A percentile compares a stretch with the other conserved stretches of the same genome.
phyloP scores from a whole-genome alignment of 2,113 vertebrate species.

The Petromus typicus region DNA sequence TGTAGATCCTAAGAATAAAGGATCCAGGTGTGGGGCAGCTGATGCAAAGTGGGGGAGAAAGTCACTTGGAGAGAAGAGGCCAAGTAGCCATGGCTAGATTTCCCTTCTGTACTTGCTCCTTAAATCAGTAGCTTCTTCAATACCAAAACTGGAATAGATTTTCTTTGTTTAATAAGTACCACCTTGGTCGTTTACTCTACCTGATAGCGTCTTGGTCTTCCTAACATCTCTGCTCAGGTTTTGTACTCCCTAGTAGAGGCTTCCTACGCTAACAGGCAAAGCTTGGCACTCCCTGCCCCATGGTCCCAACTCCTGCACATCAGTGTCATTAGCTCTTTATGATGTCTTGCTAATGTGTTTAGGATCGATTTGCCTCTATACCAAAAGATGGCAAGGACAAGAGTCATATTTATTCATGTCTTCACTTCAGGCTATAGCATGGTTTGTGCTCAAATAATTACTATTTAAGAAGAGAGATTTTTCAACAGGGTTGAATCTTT shows the following conservation, averaged over 20 bases:
- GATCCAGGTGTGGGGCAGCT: not conserved
- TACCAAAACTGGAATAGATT: not conserved
- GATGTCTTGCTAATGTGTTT: not conserved
- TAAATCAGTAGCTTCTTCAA: not conserved
- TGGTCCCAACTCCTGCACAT: fast-evolving
- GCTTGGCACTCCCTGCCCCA: fast-evolving
- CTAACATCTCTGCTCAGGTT: not conserved
- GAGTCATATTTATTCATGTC: not conserved
- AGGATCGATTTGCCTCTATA: not conserved
- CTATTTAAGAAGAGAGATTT: not conserved
- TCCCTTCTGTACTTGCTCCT: not conserved
- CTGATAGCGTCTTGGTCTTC: not conserved
- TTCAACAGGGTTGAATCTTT: not conserved
- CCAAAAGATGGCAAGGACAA: not conserved
- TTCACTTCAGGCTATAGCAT: not conserved
- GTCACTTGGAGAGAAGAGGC: not conserved
- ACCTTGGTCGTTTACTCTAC: not conserved
- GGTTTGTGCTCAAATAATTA: not conserved
- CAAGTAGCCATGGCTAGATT: not conserved
- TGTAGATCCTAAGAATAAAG: not conserved
- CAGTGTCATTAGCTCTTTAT: not conserved
- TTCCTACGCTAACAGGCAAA: not conserved
- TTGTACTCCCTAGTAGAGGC: not conserved
- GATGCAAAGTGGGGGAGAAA: not conserved
- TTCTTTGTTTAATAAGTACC: not conserved